A percentile compares a stretch with the other conserved stretches of the same genome.
phyloP scores from a whole-genome alignment of 2,113 vertebrate genomes.

The Malurus elegans region DNA sequence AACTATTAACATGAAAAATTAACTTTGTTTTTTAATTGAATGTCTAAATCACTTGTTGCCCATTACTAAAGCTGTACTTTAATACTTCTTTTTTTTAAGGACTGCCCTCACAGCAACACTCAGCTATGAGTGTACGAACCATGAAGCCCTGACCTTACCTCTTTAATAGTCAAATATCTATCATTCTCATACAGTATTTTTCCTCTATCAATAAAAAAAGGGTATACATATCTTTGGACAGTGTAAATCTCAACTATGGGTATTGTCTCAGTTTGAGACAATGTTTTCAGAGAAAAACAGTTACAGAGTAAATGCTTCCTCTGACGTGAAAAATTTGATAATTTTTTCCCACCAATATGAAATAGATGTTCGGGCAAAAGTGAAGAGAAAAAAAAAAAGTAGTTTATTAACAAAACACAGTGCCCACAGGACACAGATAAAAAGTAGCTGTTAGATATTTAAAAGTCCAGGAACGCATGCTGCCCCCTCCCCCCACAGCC shows the following conservation, averaged over 20 bases:
- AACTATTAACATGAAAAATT: background rate
- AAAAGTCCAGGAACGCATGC: no score
- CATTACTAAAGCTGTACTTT: background rate
- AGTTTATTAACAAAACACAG: no score
- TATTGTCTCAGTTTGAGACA: no score
- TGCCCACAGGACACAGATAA: no score
- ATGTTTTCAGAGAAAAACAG: no score
- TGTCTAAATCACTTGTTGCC: background rate
- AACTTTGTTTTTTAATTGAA: accelerated
- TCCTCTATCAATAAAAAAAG: background rate
- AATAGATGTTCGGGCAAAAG: no score
- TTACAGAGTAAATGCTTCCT: no score
- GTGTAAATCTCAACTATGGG: background rate
- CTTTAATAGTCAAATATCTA: background rate
- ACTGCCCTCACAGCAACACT: background rate
- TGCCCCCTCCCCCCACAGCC: no score
- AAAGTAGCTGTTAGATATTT: no score
- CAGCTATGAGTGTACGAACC: background rate
- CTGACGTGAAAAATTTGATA: no score
- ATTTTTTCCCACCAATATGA: no score
- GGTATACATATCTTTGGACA: background rate
- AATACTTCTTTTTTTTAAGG: background rate
- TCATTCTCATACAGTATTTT: background rate
- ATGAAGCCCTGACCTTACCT: background rate
- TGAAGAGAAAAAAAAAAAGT: no score